These are phyloP conservation scores for Seriola quinqueradiata DNA, from an alignment of 2,113 vertebrate species.

Conservation along the genomic window DNA sequence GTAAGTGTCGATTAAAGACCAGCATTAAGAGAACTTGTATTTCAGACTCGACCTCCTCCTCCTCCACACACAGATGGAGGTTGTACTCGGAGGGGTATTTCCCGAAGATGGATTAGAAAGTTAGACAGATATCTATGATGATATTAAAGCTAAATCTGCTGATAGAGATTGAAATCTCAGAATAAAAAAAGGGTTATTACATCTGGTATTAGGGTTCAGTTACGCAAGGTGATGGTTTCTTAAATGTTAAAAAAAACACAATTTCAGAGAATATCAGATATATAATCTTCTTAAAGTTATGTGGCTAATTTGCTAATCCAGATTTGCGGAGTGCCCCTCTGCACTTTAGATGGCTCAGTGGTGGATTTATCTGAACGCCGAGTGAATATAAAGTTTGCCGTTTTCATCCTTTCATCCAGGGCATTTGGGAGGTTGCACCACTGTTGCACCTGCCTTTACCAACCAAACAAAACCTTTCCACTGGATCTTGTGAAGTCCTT, in stretches of 20 bases:
- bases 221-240: neutral
- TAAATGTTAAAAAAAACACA: too few relatives aligned
- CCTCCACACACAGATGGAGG: slow-evolving; percentile 3
- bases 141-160: neutral
- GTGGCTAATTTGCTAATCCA: slow-evolving; percentile 24
- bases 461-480: too few relatives aligned
- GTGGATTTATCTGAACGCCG: slow-evolving; percentile 8
- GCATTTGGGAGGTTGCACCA: too few relatives aligned
- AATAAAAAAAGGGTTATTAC: neutral
- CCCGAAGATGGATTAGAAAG: slow-evolving; percentile 36
- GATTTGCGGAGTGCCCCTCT: slow-evolving; percentile 16
- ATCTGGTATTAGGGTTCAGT: neutral
- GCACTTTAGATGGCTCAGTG: neutral
- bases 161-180: neutral
- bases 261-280: neutral
- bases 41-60: neutral
- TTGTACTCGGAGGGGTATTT: neutral
- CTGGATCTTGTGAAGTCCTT: too few relatives aligned
- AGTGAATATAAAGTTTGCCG: neutral
- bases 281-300: neutral
- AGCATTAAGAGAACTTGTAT: neutral
- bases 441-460: too few relatives aligned
- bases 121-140: neutral
- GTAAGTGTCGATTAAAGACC: neutral
- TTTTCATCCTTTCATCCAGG: too few relatives aligned